Evolutionary conservation across 2,797 vertebrate genomes (phyloP).

Genomic region (Semaprochilodus insignis): DNA sequence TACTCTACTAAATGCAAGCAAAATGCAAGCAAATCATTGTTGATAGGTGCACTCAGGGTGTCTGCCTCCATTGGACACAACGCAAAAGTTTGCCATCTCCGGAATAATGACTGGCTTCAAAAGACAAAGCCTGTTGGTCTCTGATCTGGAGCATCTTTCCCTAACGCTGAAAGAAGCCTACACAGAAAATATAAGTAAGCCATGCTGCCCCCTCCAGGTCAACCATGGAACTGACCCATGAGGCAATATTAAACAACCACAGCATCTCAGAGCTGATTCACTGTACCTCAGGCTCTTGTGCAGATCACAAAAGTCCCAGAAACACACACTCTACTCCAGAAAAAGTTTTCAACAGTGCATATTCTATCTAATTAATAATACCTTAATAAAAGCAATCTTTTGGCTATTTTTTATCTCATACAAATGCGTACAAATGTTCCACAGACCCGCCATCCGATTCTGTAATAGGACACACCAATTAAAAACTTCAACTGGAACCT

Average conservation of each 20-base stretch:
- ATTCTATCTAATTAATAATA: background rate
- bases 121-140: background rate
- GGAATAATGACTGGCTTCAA: background rate
- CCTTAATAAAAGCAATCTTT: background rate
- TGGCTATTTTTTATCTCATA: too few relatives aligned
- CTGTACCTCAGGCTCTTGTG: background rate
- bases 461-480: background rate
- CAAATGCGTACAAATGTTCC: background rate
- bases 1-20: too few relatives aligned
- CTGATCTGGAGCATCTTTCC: background rate
- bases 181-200: slow-evolving; percentile 64
- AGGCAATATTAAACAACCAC: background rate
- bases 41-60: background rate
- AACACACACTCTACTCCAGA: background rate
- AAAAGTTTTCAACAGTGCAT: background rate
- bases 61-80: background rate
- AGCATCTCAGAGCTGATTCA: background rate
- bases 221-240: slow-evolving; percentile 42
- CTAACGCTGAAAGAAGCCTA: background rate
- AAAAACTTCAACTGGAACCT: background rate
- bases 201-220: slow-evolving; percentile 83
- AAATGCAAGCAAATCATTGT: too few relatives aligned
- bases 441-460: background rate
- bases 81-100: background rate
- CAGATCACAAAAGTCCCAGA: background rate